Evolutionary conservation across 2,888 invertebrate species (phyloP), one percentile per base, ranked within the genome.

Genomic region (Amblyteles armatorius): DNA sequence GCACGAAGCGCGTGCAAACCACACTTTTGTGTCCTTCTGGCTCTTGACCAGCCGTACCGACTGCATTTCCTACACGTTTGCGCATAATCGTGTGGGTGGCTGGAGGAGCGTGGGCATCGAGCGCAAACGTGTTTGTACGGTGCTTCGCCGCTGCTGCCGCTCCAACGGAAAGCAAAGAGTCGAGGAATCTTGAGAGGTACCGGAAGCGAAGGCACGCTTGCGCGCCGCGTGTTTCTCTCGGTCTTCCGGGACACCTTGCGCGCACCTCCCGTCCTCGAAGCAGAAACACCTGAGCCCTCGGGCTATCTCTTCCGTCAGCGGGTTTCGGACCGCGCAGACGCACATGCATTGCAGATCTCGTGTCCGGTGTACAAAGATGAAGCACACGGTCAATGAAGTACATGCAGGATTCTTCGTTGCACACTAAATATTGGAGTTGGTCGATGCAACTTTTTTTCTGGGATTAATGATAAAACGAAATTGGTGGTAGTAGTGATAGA

Each of bases 201-300:
- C 84, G 84, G 84, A 85, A 85, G 79, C 60, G 57, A 52, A 77
- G 69, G 48, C 73, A 44, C 52, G 63, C 83, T 29, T 74, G 48
- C 73, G 52, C 52, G 50, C 83, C 29, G 74, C 60, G 74, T 83
- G 79, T 55, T 84, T 82, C 74, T 71, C 71, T 71, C 57, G 73
- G 78, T 48, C 82, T 82, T 85, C 84, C 84, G 84, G 82, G 86
- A 82, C 87, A 87, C 87, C 86, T 85, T 83, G 79, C 84, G 40
- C 57, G 50, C 52, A 57, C 69, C 79, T 68, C 29, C 60, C 57
- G 55, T 29, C 55, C 50, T 65, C 69, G 22, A 57, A 11, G 57
- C 57, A 3, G 26, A n/a, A 67, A 67, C 77, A 67, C 79, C 69
- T 72, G 79, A 74, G 69, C 22, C 73, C 74, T 52, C 44, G 22